Conservation (phyloP, 1,140 invertebrate species). For the Danaus melanippus region DNA sequence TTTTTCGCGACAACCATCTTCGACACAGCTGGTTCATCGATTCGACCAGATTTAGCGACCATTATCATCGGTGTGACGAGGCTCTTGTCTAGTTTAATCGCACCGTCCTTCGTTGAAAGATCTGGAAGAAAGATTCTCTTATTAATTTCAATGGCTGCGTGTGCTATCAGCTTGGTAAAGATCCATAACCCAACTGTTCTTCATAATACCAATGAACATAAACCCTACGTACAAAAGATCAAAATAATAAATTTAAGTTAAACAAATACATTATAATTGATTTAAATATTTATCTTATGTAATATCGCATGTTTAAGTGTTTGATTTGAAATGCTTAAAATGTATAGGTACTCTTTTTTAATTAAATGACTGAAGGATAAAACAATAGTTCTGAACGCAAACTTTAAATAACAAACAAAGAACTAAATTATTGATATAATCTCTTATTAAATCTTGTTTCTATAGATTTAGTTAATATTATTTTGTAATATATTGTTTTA, state of each 20-base stretch:
- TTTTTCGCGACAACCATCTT: slow-evolving; percentile 51
- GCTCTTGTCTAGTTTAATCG: slow-evolving; percentile 34
- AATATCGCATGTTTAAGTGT: too few relatives aligned
- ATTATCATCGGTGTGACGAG: slow-evolving; percentile 44
- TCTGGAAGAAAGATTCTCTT: slow-evolving; percentile 40
- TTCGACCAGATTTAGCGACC: slow-evolving; percentile 36
- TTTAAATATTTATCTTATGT: not conserved
- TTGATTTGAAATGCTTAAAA: too few relatives aligned
- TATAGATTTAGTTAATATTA: too few relatives aligned
- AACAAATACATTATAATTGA: not conserved
- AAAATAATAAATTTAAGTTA: not conserved
- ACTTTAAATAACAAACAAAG: too few relatives aligned
- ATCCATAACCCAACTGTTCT: not conserved
- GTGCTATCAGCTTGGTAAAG: slow-evolving; percentile 41
- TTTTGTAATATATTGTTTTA: too few relatives aligned
- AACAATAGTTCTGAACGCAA: too few relatives aligned
- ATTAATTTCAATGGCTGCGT: slow-evolving; percentile 35
- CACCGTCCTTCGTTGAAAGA: slow-evolving; percentile 40
- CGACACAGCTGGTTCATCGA: slow-evolving; percentile 34
- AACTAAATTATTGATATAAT: too few relatives aligned
- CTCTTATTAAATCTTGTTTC: too few relatives aligned
- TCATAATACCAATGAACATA: too few relatives aligned
- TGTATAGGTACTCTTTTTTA: too few relatives aligned
- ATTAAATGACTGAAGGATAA: too few relatives aligned
- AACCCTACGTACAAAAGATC: not conserved